Conservation (phyloP, 1,140 invertebrate species). For the Drosophila bipectinata region DNA sequence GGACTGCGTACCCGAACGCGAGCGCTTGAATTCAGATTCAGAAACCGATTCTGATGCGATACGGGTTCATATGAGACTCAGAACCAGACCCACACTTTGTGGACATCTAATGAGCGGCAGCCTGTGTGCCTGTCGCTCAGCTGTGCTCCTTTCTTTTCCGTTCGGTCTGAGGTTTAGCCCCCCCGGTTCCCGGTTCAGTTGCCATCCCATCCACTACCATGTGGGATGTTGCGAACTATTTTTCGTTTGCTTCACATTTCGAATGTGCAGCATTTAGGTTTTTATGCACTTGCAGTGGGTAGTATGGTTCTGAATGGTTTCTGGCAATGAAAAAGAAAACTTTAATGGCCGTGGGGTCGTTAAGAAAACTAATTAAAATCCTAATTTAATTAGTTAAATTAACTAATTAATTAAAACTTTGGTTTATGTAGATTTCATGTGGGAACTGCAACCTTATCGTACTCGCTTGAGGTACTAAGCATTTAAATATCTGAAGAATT, state of each 20-base stretch:
- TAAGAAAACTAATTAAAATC: background rate
- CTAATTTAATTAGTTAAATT: too few species aligned
- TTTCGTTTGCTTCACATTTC: slow-evolving; percentile 22
- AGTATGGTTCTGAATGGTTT: slow-evolving; percentile 1
- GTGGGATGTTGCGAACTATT: slow-evolving; percentile 41
- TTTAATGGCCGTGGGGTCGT: background rate
- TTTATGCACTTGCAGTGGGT: slow-evolving; percentile 9
- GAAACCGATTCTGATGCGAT: slow-evolving; percentile 13
- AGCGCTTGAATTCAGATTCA: slow-evolving; percentile 20
- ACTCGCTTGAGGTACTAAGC: background rate
- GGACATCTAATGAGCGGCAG: slow-evolving; percentile 61
- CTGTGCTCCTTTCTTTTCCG: slow-evolving; percentile 36
- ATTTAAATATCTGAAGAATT: background rate
- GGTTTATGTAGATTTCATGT: background rate
- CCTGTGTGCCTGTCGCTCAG: slow-evolving; percentile 46
- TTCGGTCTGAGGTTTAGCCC: slow-evolving; percentile 24
- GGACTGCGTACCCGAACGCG: slow-evolving; percentile 22
- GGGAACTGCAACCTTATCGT: background rate
- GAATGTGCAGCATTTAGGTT: slow-evolving; percentile 8
- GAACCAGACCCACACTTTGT: slow-evolving; percentile 32
- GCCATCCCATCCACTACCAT: background rate
- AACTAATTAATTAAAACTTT: too few species aligned
- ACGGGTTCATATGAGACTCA: slow-evolving; percentile 22
- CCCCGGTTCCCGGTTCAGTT: slow-evolving; percentile 24
- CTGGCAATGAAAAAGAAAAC: background rate